phyloP scores from a whole-genome alignment of 2,888 invertebrate genomes.

The Penaeus monodon region DNA sequence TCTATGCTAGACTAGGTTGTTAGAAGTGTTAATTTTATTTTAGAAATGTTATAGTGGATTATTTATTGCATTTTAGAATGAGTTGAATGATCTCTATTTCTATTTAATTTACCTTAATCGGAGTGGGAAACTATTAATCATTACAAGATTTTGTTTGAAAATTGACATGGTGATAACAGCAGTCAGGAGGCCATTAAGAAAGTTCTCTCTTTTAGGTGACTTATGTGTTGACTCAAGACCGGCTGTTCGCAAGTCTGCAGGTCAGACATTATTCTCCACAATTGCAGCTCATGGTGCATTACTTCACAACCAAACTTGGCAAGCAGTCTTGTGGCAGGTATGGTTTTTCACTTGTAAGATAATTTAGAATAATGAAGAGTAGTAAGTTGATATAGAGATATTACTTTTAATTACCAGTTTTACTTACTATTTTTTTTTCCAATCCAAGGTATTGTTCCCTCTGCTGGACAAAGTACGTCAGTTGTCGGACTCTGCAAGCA shows the following conservation, averaged over 20 bases:
- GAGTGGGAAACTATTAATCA: too few species aligned
- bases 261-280: slow-evolving; percentile 97
- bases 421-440: slow-evolving; percentile 34
- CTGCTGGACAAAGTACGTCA: slow-evolving; percentile 89
- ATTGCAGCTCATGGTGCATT: slow-evolving; percentile 94
- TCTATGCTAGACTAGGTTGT: slow-evolving; percentile 85
- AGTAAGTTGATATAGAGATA: too few species aligned
- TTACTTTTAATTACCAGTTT: neutral
- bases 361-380: too few species aligned
- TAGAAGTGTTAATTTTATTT: slow-evolving; percentile 6
- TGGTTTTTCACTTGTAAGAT: slow-evolving; percentile 23
- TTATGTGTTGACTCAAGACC: slow-evolving; percentile 95
- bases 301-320: slow-evolving; percentile 90
- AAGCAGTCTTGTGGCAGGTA: slow-evolving; percentile 90
- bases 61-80: too few species aligned
- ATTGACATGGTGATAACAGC: neutral
- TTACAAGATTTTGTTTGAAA: too few species aligned
- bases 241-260: slow-evolving; percentile 95
- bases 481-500: slow-evolving; percentile 72
- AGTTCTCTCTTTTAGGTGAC: slow-evolving; percentile 75
- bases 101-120: too few species aligned
- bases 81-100: too few species aligned
- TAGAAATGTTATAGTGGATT: neutral
- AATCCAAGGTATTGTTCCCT: slow-evolving; percentile 85
- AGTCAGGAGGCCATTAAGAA: neutral